phyloP scores from a whole-genome alignment of 2,797 vertebrate genomes.

The Coranthus polyacanthus region DNA sequence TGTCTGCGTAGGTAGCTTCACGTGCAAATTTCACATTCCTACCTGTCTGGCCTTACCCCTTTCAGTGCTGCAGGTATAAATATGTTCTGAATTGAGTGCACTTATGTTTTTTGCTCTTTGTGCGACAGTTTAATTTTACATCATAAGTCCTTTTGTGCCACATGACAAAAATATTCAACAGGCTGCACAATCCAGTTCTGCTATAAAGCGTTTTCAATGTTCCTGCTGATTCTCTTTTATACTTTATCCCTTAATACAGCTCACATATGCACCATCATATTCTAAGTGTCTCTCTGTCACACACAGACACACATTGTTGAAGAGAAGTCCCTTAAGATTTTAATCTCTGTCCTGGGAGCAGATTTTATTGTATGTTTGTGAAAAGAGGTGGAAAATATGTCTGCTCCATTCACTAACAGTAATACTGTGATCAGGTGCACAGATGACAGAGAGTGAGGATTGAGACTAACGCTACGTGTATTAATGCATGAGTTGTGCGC shows the following conservation, averaged over 20 bases:
- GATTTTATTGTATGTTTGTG: constrained; percentile 7
- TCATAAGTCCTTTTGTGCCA: not conserved
- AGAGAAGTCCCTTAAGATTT: constrained; percentile 17
- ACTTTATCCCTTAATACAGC: not conserved
- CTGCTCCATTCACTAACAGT: not conserved
- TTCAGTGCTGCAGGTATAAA: constrained; percentile 9
- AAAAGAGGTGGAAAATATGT: constrained; percentile 7
- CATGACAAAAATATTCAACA: not conserved
- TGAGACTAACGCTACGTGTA: not conserved
- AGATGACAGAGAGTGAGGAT: constrained; percentile 16
- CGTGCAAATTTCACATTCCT: constrained; percentile 37
- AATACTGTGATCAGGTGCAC: constrained; percentile 29
- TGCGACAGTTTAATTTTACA: not conserved
- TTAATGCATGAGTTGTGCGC: constrained; percentile 23
- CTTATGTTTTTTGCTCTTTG: too few species aligned
- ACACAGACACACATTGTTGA: constrained; percentile 1
- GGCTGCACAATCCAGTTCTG: not conserved
- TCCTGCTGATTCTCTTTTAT: not conserved
- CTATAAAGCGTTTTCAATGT: not conserved
- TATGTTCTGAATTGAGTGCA: not conserved
- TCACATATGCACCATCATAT: not conserved
- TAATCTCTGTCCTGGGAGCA: constrained; percentile 23
- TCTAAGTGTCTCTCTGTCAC: not conserved
- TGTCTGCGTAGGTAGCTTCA: constrained; percentile 13
- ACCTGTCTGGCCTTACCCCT: constrained; percentile 40